Evolutionary conservation across 2,888 invertebrate genomes (phyloP), one percentile per base, ranked within the genome.

Genomic region (Amiota mariae): DNA sequence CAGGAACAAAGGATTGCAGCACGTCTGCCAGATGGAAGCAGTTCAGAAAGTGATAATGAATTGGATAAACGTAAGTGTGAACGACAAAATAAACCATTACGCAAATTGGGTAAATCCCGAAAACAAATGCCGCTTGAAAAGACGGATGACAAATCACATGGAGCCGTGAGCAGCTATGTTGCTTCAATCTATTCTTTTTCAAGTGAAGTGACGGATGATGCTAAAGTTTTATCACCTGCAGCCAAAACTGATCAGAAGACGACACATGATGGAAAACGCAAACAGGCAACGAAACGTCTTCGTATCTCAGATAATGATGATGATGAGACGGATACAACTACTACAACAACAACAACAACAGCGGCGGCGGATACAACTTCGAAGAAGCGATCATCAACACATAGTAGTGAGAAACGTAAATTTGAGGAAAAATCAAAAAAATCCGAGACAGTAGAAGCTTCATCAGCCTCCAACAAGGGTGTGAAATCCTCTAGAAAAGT

Each of bases 31-130:
- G 79, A 80, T 66, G 91, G 91, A 54, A 92, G 92, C 84, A 91
- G 88, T 80, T 90, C 90, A 8, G 92, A 92, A 82, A 90, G 87
- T 49, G 92, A 89, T 59, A 92, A 88, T 20, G 88, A 89, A 77
- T 75, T 88, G 10, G 81, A 80, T 48, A 88, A 86, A 72, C 79
- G 87, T 0, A 87, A 84, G 46, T 80, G 84, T 0, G 87, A 83
- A 12, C 82, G 89, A 36, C 80, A 86, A 10, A 88, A 89, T 72
- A 89, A 89, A 72, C 84, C 84, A 0, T 76, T 80, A 57, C 82
- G 85, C 6, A 87, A 87, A 75, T 4, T 36, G 36, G 77, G 79
- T 36, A 84, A 83, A 9, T 73, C 77, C 0, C 73, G 83, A 24
- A 36, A 36, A 36, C 71, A 59, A n/a, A 2, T 13, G 18, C 67